Conservation (phyloP, 2,888 invertebrate species). For the Listrodromus nycthemerus region DNA sequence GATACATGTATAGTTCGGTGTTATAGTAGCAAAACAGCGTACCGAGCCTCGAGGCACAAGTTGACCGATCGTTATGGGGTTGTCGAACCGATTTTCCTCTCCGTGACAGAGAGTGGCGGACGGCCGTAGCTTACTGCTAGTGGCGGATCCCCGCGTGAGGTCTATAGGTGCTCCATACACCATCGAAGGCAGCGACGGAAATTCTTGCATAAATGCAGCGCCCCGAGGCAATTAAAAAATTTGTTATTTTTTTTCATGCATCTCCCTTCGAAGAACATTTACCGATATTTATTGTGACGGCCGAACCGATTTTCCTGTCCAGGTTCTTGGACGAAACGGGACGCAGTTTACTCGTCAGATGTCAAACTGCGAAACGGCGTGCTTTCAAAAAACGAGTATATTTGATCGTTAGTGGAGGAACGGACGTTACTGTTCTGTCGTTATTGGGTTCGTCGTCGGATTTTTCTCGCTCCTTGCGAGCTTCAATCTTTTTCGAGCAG, state of each 20-base stretch:
- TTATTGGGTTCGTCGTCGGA: background rate
- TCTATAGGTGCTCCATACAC: background rate
- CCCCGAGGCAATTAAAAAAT: background rate
- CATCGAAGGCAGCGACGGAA: conserved; percentile 15
- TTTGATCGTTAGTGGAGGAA: background rate
- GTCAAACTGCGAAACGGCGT: background rate
- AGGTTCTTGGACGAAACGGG: background rate
- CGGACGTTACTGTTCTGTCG: background rate
- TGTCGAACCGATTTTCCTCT: conserved; percentile 66
- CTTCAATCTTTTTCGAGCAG: background rate
- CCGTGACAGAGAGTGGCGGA: conserved; percentile 28
- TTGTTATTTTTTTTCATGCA: background rate
- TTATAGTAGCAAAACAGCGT: conserved; percentile 9
- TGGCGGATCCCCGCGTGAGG: conserved; percentile 7
- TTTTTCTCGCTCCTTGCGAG: background rate
- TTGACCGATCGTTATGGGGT: conserved; percentile 67
- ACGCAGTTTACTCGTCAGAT: background rate
- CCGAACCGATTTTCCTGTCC: conserved; percentile 20
- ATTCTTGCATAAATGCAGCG: conserved; percentile 35
- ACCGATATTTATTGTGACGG: conserved; percentile 26
- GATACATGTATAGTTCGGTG: conserved; percentile 7
- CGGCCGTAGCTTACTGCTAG: conserved; percentile 33
- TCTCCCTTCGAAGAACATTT: background rate
- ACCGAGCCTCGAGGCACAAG: conserved; percentile 21
- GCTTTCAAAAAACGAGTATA: background rate